Base-by-base conservation (phyloP, 37 sponge, comb jelly and placozoan genomes). In the Bolinopsis microptera region DNA sequence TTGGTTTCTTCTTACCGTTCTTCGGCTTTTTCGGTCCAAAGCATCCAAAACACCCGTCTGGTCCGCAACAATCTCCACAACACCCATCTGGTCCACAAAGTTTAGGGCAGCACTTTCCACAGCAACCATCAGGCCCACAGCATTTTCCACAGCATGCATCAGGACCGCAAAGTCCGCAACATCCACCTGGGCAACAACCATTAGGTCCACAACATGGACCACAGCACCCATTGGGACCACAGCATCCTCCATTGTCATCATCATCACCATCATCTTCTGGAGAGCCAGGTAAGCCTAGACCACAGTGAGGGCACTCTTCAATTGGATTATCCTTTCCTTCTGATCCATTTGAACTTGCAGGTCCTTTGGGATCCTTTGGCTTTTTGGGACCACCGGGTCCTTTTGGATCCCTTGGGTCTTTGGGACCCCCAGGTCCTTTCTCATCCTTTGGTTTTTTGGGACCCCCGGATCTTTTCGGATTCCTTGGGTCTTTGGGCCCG, bases 311-410 rank as follows among this genome's bases (percentile, higher is more conserved):
- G 13, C 61, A 48, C 9, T 13, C 61, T 8, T 72, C 75, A 30
- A 23, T 21, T 8, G 75, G 75, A 24, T 28, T n/a, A 72, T 28
- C 25, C 25, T 5, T 5, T 24, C 75, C 75, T 24, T n/a, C 75
- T 28, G 75, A 28, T n/a, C 75, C 75, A 3, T n/a, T n/a, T n/a
- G 75, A 24, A 72, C 75, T n/a, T 24, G 21, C 75, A 21, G 75
- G 75, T 72, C 75, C 75, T 5, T n/a, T n/a, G n/a, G 75, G 75
- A 72, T n/a, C 75, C 3, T n/a, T n/a, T 5, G 75, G 75, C 5
- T n/a, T n/a, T 21, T n/a, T n/a, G 5, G 75, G 75, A 72, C 75
- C 75, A 72, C 75, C 75, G 26, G 75, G 75, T 30, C 75, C 75
- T 21, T n/a, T n/a, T n/a, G 75, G 75, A 30, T n/a, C 75, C 3